These are phyloP conservation scores for Dynastes hyllus DNA, from an alignment of 2,888 invertebrate species.

Conservation along the genomic window DNA sequence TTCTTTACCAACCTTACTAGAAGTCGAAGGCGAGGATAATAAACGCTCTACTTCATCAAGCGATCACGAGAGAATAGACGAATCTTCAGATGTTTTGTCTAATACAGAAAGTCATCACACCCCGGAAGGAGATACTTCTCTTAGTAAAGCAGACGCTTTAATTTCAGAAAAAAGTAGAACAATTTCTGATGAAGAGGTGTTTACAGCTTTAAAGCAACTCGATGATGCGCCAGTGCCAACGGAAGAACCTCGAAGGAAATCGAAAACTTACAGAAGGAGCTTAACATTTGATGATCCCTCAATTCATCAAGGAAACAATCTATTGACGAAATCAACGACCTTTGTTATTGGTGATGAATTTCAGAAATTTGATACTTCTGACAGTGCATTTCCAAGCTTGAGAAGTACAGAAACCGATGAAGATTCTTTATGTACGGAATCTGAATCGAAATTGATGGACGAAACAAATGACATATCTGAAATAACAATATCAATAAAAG, in stretches of 20 bases:
- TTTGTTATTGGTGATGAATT: conserved; percentile 38
- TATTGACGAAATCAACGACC: conserved; percentile 22
- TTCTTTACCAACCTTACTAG: conserved; percentile 45
- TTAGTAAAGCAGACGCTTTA: background rate
- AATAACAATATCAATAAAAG: conserved; percentile 38
- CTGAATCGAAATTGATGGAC: background rate
- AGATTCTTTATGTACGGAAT: conserved; percentile 18
- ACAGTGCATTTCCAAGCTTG: background rate
- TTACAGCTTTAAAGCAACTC: conserved; percentile 22
- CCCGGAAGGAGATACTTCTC: background rate
- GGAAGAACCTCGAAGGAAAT: conserved; percentile 35
- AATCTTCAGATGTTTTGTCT: background rate
- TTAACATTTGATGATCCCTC: conserved; percentile 33
- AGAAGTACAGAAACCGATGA: conserved; percentile 26
- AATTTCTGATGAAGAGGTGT: conserved; percentile 28
- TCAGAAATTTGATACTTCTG: conserved; percentile 30
- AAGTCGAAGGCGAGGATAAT: conserved; percentile 48
- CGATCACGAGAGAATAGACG: background rate
- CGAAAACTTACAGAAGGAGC: conserved; percentile 29
- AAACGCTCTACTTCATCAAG: conserved; percentile 16
- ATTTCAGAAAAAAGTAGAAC: background rate
- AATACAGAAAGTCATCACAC: conserved; percentile 2
- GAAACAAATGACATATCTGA: conserved; percentile 29
- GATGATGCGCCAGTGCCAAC: conserved; percentile 22
- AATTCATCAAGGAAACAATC: background rate